These are phyloP conservation scores for Avahi laniger DNA, from an alignment of 2,797 vertebrate genomes.

Conservation along the genomic window DNA sequence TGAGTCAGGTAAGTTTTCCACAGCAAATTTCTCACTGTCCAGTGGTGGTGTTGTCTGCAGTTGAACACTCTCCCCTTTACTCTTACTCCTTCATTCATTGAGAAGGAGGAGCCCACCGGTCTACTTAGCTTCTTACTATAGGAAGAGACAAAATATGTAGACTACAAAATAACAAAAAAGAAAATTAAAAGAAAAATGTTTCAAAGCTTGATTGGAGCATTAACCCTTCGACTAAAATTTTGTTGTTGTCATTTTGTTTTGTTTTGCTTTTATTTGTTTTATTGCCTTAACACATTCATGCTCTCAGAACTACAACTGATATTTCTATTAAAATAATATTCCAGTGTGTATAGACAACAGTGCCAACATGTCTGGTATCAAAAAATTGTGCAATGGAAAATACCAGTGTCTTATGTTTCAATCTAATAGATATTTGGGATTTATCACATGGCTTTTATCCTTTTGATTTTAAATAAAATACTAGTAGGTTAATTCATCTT, in stretches of 20 bases:
- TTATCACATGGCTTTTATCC: not conserved
- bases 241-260: not conserved
- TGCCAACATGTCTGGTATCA: not conserved
- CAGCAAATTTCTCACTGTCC: not conserved
- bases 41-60: not conserved
- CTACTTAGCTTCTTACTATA: too few species aligned
- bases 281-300: conserved; percentile 15
- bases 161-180: conserved; percentile 39
- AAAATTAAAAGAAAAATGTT: conserved; percentile 31
- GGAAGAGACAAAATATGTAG: not conserved
- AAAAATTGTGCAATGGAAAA: not conserved
- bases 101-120: not conserved
- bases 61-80: not conserved
- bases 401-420: not conserved
- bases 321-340: conserved; percentile 39
- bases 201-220: not conserved
- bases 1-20: not conserved
- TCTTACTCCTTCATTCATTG: not conserved
- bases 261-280: not conserved
- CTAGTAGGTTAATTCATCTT: not conserved
- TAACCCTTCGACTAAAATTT: conserved; percentile 25
- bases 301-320: not conserved
- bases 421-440: not conserved
- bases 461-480: conserved; percentile 5
- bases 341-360: not conserved